Evolutionary conservation across 2,797 vertebrate genomes (phyloP), one percentile per base, ranked within the genome.

Genomic region (Rallus crepitans): DNA sequence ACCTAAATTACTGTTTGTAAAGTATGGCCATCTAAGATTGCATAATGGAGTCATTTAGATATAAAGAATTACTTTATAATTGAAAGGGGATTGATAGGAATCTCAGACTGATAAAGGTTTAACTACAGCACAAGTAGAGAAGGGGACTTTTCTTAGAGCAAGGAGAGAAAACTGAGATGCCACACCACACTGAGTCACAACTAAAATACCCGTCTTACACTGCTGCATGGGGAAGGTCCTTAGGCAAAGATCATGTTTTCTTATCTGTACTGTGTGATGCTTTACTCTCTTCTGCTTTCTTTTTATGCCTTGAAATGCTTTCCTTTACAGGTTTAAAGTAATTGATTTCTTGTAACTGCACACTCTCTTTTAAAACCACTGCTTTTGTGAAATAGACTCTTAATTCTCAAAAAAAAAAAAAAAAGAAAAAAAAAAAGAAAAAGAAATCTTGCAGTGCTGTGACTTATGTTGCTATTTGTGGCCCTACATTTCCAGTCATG

Each of bases 301-400:
- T 76, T 83, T 73, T 53, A 59, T 64, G 30, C 35, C 73, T 89
- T 23, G 25, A 76, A 96, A 91, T 0, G 0, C 10, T 90, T 90
- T 72, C 31, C 47, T 93, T 93, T 89, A 72, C 52, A 63, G 47
- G 16, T 86, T 93, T 87, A 83, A 93, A 88, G 55, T 66, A 93
- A 94, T 70, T 86, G 82, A 90, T 93, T 95, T 79, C n/a, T 87
- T 93, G 59, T 91, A 88, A 76, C 59, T 76, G 33, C 24, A 66
- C 5, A 9, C 24, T 65, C 33, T 80, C 61, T 88, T 90, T 80
- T 65, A 90, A 90, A 95, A 42, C 19, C 33, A 20, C 45, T 25
- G 16, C 35, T 93, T 94, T 81, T 83, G 52, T 79, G 55, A 86
- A 93, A 89, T 23, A 83, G 27, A 9, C 25, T 76, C 30, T 25